A percentile compares a stretch with the other conserved stretches of the same genome.
phyloP scores from a whole-genome alignment of 2,888 invertebrate species.

The Eurytoma adleriae region DNA sequence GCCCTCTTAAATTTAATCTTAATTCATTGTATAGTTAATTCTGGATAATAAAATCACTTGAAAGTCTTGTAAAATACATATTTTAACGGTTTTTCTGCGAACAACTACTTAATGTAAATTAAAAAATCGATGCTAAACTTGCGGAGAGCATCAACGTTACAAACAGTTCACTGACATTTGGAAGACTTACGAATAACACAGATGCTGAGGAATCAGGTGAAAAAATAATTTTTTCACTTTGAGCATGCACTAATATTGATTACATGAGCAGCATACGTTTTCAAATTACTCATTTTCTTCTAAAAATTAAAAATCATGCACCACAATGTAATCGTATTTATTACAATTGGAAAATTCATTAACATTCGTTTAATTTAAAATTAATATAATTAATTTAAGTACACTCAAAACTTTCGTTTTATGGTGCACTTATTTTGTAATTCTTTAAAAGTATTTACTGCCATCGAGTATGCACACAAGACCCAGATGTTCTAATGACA shows the following conservation, averaged over 20 bases:
- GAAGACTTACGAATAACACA: too few species aligned
- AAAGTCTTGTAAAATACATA: too few species aligned
- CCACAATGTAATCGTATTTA: background rate
- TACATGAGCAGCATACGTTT: conserved; percentile 15
- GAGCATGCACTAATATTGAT: conserved; percentile 46
- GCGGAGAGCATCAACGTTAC: too few species aligned
- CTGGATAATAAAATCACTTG: too few species aligned
- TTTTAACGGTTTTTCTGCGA: too few species aligned
- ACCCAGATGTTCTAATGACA: conserved; percentile 3
- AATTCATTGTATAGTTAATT: too few species aligned
- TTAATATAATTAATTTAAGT: too few species aligned
- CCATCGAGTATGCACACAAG: conserved; percentile 24
- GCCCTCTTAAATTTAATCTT: too few species aligned
- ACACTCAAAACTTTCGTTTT: too few species aligned
- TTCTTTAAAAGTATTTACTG: conserved; percentile 19
- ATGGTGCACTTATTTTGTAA: too few species aligned
- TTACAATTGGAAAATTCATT: background rate
- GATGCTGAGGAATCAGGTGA: conserved; percentile 1
- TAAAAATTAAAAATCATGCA: background rate
- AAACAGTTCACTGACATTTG: too few species aligned
- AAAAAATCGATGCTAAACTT: background rate
- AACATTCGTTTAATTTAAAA: too few species aligned
- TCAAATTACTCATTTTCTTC: background rate
- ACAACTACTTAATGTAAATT: background rate
- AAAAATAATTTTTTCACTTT: conserved; percentile 19